These are phyloP conservation scores for Ernsta delagoae DNA, from an alignment of 2,888 invertebrate species.

Conservation along the genomic window DNA sequence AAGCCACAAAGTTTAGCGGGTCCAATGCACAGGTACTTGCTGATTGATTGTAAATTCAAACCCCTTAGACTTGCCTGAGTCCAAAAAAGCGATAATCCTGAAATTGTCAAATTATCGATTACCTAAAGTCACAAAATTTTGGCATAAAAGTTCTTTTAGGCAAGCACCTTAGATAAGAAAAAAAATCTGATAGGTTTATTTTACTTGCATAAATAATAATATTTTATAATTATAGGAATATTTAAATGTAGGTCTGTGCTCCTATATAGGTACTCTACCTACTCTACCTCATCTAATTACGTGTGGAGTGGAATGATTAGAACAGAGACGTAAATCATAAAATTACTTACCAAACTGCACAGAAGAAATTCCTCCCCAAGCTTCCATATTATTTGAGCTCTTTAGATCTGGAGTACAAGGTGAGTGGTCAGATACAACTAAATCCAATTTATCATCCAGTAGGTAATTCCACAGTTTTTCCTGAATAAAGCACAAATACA, in stretches of 20 bases:
- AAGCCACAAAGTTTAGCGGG: constrained; percentile 87
- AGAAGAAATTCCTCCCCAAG: constrained; percentile 91
- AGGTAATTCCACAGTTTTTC: constrained; percentile 87
- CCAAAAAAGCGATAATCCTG: constrained; percentile 89
- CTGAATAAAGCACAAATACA: constrained; percentile 54
- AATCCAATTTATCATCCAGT: constrained; percentile 82
- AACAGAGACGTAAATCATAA: too few species aligned
- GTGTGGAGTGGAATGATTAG: too few species aligned
- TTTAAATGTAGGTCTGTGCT: too few species aligned
- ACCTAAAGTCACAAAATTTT: too few species aligned
- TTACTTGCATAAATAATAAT: too few species aligned
- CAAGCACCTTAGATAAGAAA: too few species aligned
- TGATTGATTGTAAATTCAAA: constrained; percentile 81
- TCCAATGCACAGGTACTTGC: constrained; percentile 84
- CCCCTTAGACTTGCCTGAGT: constrained; percentile 84
- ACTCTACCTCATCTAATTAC: too few species aligned
- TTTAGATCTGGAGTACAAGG: constrained; percentile 88
- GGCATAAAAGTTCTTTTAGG: too few species aligned
- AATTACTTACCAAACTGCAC: constrained; percentile 86
- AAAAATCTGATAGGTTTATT: too few species aligned
- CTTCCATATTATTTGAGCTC: constrained; percentile 86
- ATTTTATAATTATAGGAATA: too few species aligned
- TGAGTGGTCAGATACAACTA: constrained; percentile 89
- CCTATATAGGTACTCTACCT: too few species aligned
- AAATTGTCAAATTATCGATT: constrained; percentile 25